Evolutionary conservation across 2,797 vertebrate species (phyloP).

Genomic region (Enteromius anoplus): DNA sequence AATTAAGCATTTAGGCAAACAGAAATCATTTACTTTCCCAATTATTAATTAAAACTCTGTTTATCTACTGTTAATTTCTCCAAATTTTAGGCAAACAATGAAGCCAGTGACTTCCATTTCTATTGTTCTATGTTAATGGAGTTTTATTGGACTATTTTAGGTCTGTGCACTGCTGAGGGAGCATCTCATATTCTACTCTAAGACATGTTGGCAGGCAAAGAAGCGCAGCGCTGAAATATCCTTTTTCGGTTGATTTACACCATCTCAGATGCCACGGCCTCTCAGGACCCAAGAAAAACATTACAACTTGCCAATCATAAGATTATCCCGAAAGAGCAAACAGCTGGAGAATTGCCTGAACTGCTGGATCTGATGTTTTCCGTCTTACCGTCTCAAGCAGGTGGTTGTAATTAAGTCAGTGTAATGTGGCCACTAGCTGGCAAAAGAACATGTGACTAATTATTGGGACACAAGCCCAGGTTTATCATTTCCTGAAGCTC

Average conservation of each 20-base stretch:
- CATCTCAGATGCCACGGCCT: constrained; percentile 54
- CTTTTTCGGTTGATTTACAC: constrained; percentile 65
- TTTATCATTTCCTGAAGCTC: constrained; percentile 57
- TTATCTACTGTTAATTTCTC: background rate
- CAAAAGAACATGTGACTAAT: constrained; percentile 62
- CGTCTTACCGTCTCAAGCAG: constrained; percentile 58
- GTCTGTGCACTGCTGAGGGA: background rate
- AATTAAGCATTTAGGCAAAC: constrained; percentile 11
- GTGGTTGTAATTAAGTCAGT: constrained; percentile 65
- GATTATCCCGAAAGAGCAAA: constrained; percentile 50
- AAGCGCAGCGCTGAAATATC: constrained; percentile 56
- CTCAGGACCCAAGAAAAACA: constrained; percentile 60
- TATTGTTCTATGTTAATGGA: constrained; percentile 28
- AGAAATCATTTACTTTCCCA: constrained; percentile 7
- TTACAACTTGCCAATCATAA: constrained; percentile 66
- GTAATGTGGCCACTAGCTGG: constrained; percentile 47
- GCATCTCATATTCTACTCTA: constrained; percentile 21
- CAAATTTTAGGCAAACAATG: constrained; percentile 26
- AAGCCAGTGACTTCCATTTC: background rate
- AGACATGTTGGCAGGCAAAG: constrained; percentile 50
- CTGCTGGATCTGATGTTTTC: constrained; percentile 47
- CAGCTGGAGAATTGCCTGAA: constrained; percentile 62
- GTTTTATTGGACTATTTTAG: constrained; percentile 17
- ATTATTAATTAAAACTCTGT: background rate
- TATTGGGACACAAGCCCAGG: constrained; percentile 63